Percentiles rank a stretch among this genome's conserved stretches.
Evolutionary conservation across 2,113 vertebrate species (phyloP).

Genomic region (Rousettus leschenaultii): DNA sequence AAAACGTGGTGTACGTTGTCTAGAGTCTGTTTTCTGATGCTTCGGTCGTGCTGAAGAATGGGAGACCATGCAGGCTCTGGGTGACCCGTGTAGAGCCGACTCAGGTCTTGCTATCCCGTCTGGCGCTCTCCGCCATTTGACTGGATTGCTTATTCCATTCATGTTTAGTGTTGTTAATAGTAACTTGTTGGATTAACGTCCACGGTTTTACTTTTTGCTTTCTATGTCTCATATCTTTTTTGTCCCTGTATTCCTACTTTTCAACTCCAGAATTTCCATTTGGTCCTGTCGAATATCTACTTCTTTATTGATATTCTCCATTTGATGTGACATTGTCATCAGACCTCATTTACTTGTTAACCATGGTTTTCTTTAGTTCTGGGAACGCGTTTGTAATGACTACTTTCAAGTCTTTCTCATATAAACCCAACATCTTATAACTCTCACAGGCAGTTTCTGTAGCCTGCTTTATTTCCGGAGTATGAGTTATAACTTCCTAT

Average conservation of each 20-base stretch:
- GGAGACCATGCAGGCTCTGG: conserved; percentile 82
- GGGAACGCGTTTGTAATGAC: no score
- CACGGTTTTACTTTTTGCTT: not conserved
- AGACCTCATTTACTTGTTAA: no score
- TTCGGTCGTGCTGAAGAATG: conserved; percentile 83
- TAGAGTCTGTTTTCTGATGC: not conserved
- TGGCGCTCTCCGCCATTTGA: not conserved
- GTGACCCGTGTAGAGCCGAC: not conserved
- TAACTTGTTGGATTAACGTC: not conserved
- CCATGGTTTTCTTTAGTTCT: no score
- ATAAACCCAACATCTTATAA: no score
- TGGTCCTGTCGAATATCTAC: no score
- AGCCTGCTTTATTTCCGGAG: no score
- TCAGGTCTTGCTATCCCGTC: not conserved
- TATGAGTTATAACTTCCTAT: no score
- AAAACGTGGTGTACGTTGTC: not conserved
- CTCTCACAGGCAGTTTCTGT: no score
- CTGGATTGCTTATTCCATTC: not conserved
- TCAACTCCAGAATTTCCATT: no score
- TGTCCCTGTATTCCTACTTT: not conserved
- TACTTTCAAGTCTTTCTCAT: no score
- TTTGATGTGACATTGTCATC: no score
- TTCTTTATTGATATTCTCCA: no score
- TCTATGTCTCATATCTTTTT: not conserved
- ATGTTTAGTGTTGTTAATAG: not conserved